Conservation (phyloP, 2,113 vertebrate species). For the Triplophysa dalaica region DNA sequence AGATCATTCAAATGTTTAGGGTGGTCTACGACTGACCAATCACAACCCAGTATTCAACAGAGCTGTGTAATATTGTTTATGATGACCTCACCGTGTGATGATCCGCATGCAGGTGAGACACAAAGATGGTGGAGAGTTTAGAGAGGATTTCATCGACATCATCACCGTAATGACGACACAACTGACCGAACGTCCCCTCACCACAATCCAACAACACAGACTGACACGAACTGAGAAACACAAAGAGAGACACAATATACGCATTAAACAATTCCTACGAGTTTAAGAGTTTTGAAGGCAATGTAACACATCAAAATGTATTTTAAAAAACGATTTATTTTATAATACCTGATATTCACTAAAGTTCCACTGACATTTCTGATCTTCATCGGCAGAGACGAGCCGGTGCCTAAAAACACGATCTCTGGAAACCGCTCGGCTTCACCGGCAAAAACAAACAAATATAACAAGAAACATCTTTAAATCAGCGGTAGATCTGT, state of each 20-base stretch:
- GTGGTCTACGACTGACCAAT: too few relatives aligned
- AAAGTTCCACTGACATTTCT: constrained; percentile 92
- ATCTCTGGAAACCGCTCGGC: constrained; percentile 80
- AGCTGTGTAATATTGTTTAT: neutral
- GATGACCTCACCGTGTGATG: constrained; percentile 86
- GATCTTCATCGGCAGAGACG: constrained; percentile 93
- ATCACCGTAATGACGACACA: constrained; percentile 90
- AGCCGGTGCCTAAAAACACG: constrained; percentile 93
- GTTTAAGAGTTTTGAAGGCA: neutral
- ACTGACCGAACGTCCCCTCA: constrained; percentile 92
- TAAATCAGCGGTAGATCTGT: neutral
- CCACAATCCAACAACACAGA: constrained; percentile 91
- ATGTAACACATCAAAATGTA: neutral
- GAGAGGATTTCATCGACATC: constrained; percentile 78
- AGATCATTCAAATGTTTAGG: too few relatives aligned
- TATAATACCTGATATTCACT: constrained; percentile 82
- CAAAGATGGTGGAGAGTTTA: constrained; percentile 81
- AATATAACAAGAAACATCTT: neutral
- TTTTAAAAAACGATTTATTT: neutral
- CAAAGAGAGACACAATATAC: neutral
- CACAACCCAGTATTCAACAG: too few relatives aligned
- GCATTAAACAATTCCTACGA: too few relatives aligned
- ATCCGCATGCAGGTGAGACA: constrained; percentile 94
- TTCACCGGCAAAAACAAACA: constrained; percentile 58
- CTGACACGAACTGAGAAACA: constrained; percentile 67